Evolutionary conservation across 2,113 vertebrate genomes (phyloP).

Genomic region (Chamaea fasciata): DNA sequence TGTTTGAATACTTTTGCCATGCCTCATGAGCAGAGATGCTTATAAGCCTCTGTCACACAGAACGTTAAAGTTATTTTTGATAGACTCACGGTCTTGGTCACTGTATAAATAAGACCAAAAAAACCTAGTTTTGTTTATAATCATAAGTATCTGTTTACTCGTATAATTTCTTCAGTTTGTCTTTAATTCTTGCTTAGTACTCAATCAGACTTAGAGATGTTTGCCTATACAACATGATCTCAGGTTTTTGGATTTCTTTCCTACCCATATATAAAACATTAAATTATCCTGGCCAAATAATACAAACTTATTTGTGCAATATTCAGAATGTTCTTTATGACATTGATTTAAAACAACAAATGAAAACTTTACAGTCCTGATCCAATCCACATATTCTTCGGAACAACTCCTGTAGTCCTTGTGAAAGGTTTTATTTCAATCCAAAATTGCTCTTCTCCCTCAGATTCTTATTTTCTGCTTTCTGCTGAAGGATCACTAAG

Average conservation of each 20-base stretch:
- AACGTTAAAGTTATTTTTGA: neutral
- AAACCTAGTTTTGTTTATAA: neutral
- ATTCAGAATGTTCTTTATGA: neutral
- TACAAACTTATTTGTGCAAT: neutral
- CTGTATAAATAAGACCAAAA: neutral
- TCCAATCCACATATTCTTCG: neutral
- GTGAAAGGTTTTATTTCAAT: neutral
- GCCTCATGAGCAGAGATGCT: neutral
- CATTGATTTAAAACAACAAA: neutral
- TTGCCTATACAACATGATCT: neutral
- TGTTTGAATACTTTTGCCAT: neutral
- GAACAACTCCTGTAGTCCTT: neutral
- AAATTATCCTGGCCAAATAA: neutral
- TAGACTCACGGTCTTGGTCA: neutral
- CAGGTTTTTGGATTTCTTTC: neutral
- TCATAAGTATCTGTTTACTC: neutral
- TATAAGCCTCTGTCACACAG: neutral
- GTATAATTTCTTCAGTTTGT: neutral
- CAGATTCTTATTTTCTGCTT: neutral
- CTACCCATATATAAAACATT: neutral
- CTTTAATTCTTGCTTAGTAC: neutral
- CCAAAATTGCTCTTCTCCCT: neutral
- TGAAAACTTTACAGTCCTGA: neutral
- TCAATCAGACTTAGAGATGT: neutral
- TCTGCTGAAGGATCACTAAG: neutral